Conservation (phyloP, 2,797 vertebrate species). For the Sebastes paucispinis region DNA sequence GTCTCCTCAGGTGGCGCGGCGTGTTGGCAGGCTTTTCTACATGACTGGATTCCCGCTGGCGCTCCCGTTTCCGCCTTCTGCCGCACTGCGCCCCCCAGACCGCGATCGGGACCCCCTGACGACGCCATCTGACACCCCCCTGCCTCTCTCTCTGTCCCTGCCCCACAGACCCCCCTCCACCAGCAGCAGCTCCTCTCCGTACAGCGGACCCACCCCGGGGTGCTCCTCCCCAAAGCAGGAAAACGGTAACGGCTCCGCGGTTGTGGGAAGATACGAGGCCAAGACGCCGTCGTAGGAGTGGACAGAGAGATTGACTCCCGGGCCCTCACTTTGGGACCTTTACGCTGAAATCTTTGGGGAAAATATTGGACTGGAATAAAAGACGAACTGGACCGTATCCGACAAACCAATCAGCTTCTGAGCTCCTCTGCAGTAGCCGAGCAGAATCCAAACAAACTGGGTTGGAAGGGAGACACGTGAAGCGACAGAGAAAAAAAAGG, state of each 20-base stretch:
- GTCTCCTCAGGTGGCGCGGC: constrained; percentile 88
- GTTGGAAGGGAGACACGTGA: constrained; percentile 71
- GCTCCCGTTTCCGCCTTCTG: constrained; percentile 89
- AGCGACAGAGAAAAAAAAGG: constrained; percentile 63
- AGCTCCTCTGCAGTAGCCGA: constrained; percentile 62
- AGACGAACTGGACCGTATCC: constrained; percentile 51
- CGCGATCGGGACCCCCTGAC: constrained; percentile 78
- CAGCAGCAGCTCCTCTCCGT: constrained; percentile 87
- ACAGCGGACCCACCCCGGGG: constrained; percentile 76
- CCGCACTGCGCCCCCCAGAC: constrained; percentile 77
- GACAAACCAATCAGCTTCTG: constrained; percentile 64
- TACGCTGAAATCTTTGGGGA: constrained; percentile 39
- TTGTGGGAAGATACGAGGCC: constrained; percentile 78
- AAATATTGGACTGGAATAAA: constrained; percentile 51
- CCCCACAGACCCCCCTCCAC: constrained; percentile 85
- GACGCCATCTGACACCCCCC: constrained; percentile 78
- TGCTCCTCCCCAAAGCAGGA: constrained; percentile 90
- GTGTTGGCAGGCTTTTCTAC: constrained; percentile 93
- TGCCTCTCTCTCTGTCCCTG: constrained; percentile 85
- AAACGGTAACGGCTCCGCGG: constrained; percentile 80
- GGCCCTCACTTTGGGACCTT: constrained; percentile 34
- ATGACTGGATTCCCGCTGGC: constrained; percentile 96
- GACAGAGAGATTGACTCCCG: constrained; percentile 27
- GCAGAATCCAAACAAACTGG: constrained; percentile 83
- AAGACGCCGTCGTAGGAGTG: constrained; percentile 87